Base-by-base conservation (phyloP, 1,140 invertebrate genomes). In the Aethina tumida region DNA sequence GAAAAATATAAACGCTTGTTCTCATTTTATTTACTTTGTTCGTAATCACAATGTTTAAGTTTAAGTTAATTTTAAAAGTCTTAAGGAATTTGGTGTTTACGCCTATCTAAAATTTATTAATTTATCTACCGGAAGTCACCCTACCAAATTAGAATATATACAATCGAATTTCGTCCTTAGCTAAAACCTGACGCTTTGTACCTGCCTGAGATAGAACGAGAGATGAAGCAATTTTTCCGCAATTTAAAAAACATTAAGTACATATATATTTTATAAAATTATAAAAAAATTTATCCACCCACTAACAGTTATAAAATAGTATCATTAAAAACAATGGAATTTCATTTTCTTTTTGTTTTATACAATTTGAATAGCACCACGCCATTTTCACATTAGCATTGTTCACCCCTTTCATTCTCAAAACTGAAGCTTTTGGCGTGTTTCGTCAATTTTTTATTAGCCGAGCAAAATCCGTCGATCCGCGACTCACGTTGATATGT, bases 401-500 rank as follows among this genome's bases (percentile, higher is more conserved):
- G 16, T 32, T 4, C 27, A 25, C 34, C 34, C 24, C 10, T 26
- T 36, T 26, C 27, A 17, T 36, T n/a, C n/a, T n/a, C n/a, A n/a
- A 15, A n/a, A 36, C 13, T 9, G 16, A 31, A 30, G n/a, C 17
- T 36, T 36, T 45, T 39, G 36, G 38, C 37, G 42, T 45, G 37
- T 34, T 19, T 39, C 42, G 28, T 13, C 8, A 12, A 12, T 40
- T 27, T 38, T 29, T 38, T 25, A 38, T 27, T 26, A 17, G 32
- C 37, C 37, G 25, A 35, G 33, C 37, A 18, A n/a, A n/a, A n/a
- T n/a, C n/a, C n/a, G n/a, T n/a, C n/a, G 10, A 33, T 17, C 37
- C 36, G 42, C 32, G 32, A 33, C 30, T 35, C 34, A 39, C 39
- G 16, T 15, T 50, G 53, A 56, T 56, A 56, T 56, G 53, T 56